phyloP scores from a whole-genome alignment of 2,797 vertebrate species.

The Morus bassanus region DNA sequence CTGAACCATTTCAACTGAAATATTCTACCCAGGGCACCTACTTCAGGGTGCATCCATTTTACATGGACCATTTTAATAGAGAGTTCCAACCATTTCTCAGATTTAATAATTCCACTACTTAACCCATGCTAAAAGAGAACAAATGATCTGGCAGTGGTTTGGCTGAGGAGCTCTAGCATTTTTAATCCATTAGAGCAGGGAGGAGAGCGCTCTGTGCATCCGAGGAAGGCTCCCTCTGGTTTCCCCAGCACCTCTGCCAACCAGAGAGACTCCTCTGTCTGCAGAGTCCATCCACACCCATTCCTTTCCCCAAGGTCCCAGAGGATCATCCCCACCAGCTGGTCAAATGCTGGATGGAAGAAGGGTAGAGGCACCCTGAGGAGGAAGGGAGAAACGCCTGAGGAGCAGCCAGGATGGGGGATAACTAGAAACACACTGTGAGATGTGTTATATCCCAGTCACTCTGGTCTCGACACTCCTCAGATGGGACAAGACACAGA shows the following conservation, averaged over 20 bases:
- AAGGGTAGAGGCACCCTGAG: background rate
- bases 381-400: background rate
- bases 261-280: background rate
- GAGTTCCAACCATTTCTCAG: background rate
- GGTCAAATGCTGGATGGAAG: background rate
- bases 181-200: background rate
- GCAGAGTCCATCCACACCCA: background rate
- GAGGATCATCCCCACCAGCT: background rate
- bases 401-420: background rate
- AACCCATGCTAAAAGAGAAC: background rate
- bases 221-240: background rate
- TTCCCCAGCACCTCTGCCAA: background rate
- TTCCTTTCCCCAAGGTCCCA: background rate
- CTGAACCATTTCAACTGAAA: background rate
- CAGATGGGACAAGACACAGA: background rate
- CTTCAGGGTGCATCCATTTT: background rate
- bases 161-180: background rate
- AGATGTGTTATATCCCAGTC: background rate
- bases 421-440: background rate
- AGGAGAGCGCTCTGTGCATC: accelerated
- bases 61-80: background rate
- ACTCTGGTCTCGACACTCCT: background rate
- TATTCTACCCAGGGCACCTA: background rate
- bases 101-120: background rate
- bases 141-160: background rate